phyloP scores from a whole-genome alignment of 2,888 invertebrate genomes.

The Nephrotoma flavescens region DNA sequence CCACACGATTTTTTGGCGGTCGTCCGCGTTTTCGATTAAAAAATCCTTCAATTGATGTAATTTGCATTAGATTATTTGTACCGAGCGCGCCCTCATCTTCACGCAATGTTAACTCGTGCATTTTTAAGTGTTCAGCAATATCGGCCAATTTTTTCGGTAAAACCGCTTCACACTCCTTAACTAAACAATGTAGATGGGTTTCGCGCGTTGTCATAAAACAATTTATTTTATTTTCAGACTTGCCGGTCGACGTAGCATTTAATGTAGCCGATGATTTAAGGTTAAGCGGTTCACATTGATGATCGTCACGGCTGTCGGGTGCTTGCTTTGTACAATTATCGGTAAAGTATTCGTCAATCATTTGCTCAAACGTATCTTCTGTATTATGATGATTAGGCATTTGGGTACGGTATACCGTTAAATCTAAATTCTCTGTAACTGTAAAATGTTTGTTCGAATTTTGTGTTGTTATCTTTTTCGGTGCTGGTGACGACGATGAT shows the following conservation, averaged over 20 bases:
- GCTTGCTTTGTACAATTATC: conserved; percentile 13
- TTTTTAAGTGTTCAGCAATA: conserved; percentile 17
- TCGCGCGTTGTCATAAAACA: conserved; percentile 7
- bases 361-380: conserved; percentile 13
- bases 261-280: neutral
- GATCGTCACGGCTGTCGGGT: conserved; percentile 5
- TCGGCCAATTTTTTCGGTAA: conserved; percentile 14
- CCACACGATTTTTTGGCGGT: conserved; percentile 91
- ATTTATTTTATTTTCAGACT: neutral
- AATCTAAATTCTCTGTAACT: neutral
- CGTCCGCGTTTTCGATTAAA: conserved; percentile 85
- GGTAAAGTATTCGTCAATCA: conserved; percentile 15
- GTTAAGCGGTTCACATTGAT: conserved; percentile 1
- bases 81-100: conserved; percentile 11
- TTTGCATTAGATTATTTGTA: conserved; percentile 20
- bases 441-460: neutral
- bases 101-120: conserved; percentile 13
- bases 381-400: neutral
- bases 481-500: neutral
- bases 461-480: neutral
- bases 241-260: neutral
- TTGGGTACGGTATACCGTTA: neutral
- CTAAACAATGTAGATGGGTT: conserved; percentile 17
- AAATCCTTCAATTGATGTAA: conserved; percentile 74
- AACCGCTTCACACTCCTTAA: conserved; percentile 17